Percentiles rank a stretch among this genome's conserved stretches.
Evolutionary conservation across 1,140 invertebrate species (phyloP).

Genomic region (Lordiphosa collinella): DNA sequence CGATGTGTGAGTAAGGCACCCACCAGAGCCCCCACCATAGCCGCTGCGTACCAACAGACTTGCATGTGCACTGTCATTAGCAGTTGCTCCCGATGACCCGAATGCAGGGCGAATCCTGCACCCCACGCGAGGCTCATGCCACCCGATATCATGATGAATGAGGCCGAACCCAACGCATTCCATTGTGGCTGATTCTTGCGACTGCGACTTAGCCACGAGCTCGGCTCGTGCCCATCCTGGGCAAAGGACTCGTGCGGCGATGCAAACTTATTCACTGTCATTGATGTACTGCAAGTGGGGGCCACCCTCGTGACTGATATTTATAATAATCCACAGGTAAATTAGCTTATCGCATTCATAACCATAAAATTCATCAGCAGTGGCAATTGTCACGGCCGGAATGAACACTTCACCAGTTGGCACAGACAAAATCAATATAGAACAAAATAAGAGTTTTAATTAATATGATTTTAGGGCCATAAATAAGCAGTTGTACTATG

Average conservation of each 20-base stretch:
- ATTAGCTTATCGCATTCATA: slow-evolving; percentile 37
- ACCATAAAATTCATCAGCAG: slow-evolving; percentile 32
- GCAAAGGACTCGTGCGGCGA: slow-evolving; percentile 23
- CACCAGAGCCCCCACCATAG: slow-evolving; percentile 50
- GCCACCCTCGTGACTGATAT: slow-evolving; percentile 18
- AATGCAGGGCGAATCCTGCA: slow-evolving; percentile 47
- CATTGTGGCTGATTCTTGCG: slow-evolving; percentile 61
- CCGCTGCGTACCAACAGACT: slow-evolving; percentile 53
- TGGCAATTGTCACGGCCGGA: slow-evolving; percentile 10
- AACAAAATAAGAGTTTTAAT: slow-evolving; percentile 33
- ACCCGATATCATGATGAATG: slow-evolving; percentile 60
- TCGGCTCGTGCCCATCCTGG: slow-evolving; percentile 4
- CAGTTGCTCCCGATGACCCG: slow-evolving; percentile 26
- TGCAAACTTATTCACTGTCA: slow-evolving; percentile 43
- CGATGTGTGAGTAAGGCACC: slow-evolving; percentile 43
- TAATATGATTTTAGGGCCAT: slow-evolving; percentile 21
- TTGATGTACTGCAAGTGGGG: slow-evolving; percentile 27
- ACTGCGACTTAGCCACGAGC: slow-evolving; percentile 29
- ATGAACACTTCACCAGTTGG: neutral
- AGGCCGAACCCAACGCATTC: slow-evolving; percentile 50
- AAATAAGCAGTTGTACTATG: slow-evolving; percentile 25
- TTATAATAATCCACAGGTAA: slow-evolving; percentile 19
- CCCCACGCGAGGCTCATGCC: slow-evolving; percentile 73
- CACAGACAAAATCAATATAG: slow-evolving; percentile 36
- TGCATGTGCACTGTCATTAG: slow-evolving; percentile 42